Percentiles rank a stretch among this genome's conserved stretches.
Conservation (phyloP, 2,113 vertebrate genomes). For the Catharus fuscescens region DNA sequence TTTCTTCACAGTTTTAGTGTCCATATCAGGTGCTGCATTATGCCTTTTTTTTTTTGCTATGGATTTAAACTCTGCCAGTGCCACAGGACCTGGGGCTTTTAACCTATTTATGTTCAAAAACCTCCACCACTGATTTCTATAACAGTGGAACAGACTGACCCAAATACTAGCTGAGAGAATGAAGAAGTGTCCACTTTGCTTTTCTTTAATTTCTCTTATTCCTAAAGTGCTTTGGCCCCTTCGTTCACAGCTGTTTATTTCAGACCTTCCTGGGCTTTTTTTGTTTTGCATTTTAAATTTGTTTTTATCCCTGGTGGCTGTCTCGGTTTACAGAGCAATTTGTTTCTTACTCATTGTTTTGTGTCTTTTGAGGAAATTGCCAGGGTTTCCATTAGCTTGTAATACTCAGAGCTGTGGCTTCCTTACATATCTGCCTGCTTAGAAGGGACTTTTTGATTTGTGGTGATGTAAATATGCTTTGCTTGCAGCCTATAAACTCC, state of each 20-base stretch:
- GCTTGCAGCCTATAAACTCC: constrained; percentile 6
- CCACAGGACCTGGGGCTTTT: neutral
- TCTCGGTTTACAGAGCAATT: constrained; percentile 21
- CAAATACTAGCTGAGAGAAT: neutral
- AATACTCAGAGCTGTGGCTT: constrained; percentile 19
- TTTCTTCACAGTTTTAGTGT: neutral
- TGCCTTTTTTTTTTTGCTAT: neutral
- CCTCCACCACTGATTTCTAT: neutral
- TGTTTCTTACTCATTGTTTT: constrained; percentile 34
- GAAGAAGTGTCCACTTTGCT: neutral
- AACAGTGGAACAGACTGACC: neutral
- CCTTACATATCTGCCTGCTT: constrained; percentile 5
- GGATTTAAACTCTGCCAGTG: neutral
- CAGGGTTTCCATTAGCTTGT: constrained; percentile 37
- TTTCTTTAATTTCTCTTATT: neutral
- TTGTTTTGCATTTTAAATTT: neutral
- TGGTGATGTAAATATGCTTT: constrained; percentile 24
- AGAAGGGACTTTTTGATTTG: constrained; percentile 40
- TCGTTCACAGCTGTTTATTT: neutral
- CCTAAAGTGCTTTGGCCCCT: neutral
- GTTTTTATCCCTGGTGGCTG: constrained; percentile 13
- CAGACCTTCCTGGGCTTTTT: neutral
- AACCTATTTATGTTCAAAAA: neutral
- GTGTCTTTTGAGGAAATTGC: constrained; percentile 47
- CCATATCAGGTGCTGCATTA: neutral